These are phyloP conservation scores for Drosophila mimetica DNA, from an alignment of 2,888 invertebrate genomes.

Conservation along the genomic window DNA sequence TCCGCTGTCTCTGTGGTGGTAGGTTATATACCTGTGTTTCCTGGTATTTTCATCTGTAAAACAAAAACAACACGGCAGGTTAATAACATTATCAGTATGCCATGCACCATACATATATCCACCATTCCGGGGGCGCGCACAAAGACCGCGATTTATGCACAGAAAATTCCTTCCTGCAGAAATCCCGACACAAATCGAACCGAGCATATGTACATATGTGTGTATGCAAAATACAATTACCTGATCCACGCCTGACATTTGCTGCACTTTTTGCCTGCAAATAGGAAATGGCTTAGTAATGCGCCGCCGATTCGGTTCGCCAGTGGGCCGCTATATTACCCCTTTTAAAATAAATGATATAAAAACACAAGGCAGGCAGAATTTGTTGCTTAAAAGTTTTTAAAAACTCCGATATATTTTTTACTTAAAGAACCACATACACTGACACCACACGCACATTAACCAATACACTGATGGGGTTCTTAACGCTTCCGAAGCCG, in stretches of 20 bases:
- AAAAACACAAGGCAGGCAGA: conserved; percentile 66
- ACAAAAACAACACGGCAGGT: conserved; percentile 44
- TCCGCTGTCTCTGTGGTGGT: conserved; percentile 23
- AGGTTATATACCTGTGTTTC: conserved; percentile 79
- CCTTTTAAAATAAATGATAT: conserved; percentile 73
- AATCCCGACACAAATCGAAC: conserved; percentile 33
- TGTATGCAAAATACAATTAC: conserved; percentile 85
- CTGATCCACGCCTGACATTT: conserved; percentile 97
- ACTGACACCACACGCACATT: conserved; percentile 50
- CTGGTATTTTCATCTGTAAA: conserved; percentile 81
- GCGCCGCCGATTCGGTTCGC: conserved; percentile 5
- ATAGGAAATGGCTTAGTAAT: conserved; percentile 28
- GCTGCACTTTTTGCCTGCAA: conserved; percentile 84
- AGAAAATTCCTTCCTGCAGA: conserved; percentile 17
- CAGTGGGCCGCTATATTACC: conserved; percentile 54
- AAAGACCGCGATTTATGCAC: not conserved
- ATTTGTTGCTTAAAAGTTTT: conserved; percentile 61
- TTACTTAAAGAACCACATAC: conserved; percentile 67
- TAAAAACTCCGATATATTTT: conserved; percentile 68
- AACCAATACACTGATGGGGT: conserved; percentile 38
- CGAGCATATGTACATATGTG: conserved; percentile 45
- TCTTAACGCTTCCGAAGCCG: conserved; percentile 51
- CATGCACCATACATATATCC: not conserved
- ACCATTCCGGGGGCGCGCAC: conserved; percentile 40
- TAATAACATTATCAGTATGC: conserved; percentile 13